These are phyloP conservation scores for Metallyticus violacea DNA, from an alignment of 2,888 invertebrate species.

Conservation along the genomic window DNA sequence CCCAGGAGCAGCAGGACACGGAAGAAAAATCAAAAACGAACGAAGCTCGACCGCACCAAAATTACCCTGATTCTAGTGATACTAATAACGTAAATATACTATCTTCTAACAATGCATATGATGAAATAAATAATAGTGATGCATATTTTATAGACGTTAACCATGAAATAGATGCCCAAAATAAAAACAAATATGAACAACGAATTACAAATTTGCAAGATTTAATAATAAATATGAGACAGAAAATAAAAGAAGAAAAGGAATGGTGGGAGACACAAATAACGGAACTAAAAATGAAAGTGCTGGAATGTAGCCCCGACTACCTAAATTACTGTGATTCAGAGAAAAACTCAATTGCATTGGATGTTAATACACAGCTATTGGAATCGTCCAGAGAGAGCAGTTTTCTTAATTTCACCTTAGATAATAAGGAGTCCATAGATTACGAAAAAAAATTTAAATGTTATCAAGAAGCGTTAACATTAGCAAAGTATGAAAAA, in stretches of 20 bases:
- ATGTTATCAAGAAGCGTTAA: conserved; percentile 42
- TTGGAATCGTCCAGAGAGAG: not conserved
- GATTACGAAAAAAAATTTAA: conserved; percentile 43
- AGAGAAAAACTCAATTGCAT: not conserved
- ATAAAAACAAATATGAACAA: not conserved
- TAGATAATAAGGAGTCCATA: conserved; percentile 12
- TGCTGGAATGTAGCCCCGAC: not conserved
- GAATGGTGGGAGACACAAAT: conserved; percentile 44
- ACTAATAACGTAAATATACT: not conserved
- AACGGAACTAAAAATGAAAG: conserved; percentile 39
- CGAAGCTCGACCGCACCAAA: not conserved
- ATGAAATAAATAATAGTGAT: not conserved
- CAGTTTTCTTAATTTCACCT: not conserved
- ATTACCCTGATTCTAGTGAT: not conserved
- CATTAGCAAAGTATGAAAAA: conserved; percentile 42
- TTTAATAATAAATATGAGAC: conserved; percentile 41
- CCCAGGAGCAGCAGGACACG: not conserved
- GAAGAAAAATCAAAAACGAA: too few relatives aligned
- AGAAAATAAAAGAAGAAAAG: conserved; percentile 41
- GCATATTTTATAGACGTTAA: not conserved
- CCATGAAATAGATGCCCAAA: too few relatives aligned
- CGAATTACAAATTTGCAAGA: conserved; percentile 35
- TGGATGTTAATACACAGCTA: not conserved
- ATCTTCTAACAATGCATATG: not conserved
- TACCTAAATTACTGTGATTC: not conserved